Evolutionary conservation across 2,113 vertebrate genomes (phyloP).

Genomic region (Ceratotherium simum): DNA sequence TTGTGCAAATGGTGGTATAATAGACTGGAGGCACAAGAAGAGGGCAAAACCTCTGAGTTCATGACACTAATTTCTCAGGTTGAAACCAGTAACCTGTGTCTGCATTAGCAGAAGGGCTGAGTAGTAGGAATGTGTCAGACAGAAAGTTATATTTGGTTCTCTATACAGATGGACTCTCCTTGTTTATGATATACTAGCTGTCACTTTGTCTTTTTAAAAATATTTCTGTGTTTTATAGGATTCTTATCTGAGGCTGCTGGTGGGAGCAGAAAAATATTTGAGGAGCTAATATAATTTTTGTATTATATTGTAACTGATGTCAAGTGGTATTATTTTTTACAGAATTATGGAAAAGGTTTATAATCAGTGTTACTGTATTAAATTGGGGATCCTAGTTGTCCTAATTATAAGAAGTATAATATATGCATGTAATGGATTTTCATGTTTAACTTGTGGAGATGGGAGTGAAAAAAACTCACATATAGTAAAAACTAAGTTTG

Average conservation of each 20-base stretch:
- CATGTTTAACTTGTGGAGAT: background rate
- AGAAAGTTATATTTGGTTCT: constrained; percentile 55
- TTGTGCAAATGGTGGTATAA: constrained; percentile 17
- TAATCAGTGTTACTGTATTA: background rate
- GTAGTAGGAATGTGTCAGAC: constrained; percentile 32
- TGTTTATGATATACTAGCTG: constrained; percentile 56
- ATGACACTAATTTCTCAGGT: background rate
- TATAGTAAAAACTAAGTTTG: background rate
- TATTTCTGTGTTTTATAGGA: background rate
- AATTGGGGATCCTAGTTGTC: background rate
- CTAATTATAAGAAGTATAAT: background rate
- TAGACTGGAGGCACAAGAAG: background rate
- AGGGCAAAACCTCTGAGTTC: background rate
- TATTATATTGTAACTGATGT: background rate
- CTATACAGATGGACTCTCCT: background rate
- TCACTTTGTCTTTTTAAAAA: constrained; percentile 47
- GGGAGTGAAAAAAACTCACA: background rate
- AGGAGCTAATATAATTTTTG: background rate
- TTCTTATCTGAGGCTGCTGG: background rate
- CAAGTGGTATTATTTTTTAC: constrained; percentile 14
- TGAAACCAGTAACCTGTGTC: constrained; percentile 23
- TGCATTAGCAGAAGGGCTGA: constrained; percentile 24
- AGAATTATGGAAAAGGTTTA: background rate
- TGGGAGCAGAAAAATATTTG: constrained; percentile 47
- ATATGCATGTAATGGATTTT: background rate